Evolutionary conservation across 2,888 invertebrate species (phyloP).

Genomic region (Dryadula phaetusa): DNA sequence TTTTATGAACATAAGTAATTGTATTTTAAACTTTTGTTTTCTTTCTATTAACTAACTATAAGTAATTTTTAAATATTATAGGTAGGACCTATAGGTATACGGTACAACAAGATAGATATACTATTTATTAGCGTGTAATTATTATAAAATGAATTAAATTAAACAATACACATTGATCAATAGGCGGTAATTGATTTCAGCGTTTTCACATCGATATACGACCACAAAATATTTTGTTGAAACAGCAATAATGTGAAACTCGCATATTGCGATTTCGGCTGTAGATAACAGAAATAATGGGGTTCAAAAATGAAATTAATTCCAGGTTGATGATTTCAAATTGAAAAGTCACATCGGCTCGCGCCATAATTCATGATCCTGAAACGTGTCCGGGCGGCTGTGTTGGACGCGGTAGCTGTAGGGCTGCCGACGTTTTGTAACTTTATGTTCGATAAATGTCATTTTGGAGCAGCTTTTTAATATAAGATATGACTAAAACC

Average conservation of each 20-base stretch:
- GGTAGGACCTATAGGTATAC: too few relatives aligned
- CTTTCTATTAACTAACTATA: too few relatives aligned
- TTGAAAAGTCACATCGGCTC: slow-evolving; percentile 85
- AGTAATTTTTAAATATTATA: not conserved
- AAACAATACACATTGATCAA: slow-evolving; percentile 30
- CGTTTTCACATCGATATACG: slow-evolving; percentile 46
- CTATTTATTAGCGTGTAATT: not conserved
- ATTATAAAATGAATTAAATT: not conserved
- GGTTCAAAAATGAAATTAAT: slow-evolving; percentile 85
- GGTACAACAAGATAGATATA: too few relatives aligned
- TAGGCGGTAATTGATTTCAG: slow-evolving; percentile 37
- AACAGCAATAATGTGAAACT: slow-evolving; percentile 77
- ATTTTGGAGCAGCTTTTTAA: too few relatives aligned
- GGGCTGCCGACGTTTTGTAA: slow-evolving; percentile 61
- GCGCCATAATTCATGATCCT: slow-evolving; percentile 84
- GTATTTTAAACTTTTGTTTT: slow-evolving; percentile 28
- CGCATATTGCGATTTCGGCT: slow-evolving; percentile 81
- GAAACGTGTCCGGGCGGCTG: slow-evolving; percentile 83
- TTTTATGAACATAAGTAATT: slow-evolving; percentile 33
- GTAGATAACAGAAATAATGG: slow-evolving; percentile 84
- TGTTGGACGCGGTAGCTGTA: slow-evolving; percentile 69
- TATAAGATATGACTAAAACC: too few relatives aligned
- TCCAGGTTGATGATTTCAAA: slow-evolving; percentile 85
- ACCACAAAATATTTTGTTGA: slow-evolving; percentile 78
- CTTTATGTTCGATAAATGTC: not conserved